phyloP scores from a whole-genome alignment of 2,113 vertebrate genomes.

The Oryzias javanicus region DNA sequence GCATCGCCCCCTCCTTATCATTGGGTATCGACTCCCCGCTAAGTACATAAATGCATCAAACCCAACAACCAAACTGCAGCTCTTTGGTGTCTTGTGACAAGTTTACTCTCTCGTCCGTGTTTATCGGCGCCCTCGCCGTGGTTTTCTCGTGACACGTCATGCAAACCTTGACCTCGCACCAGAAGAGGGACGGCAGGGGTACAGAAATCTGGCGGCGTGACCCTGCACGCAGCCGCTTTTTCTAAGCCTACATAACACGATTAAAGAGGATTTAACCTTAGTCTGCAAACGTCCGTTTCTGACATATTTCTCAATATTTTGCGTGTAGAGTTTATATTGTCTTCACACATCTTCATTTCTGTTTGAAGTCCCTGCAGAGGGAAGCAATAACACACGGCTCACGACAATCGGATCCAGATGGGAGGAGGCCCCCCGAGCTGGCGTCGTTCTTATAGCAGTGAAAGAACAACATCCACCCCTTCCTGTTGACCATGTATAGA shows the following conservation, averaged over 20 bases:
- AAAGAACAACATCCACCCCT: conserved; percentile 47
- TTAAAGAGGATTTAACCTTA: too few species aligned
- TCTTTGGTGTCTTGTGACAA: neutral
- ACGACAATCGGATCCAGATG: conserved; percentile 67
- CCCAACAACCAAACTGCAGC: conserved; percentile 1
- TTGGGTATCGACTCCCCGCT: neutral
- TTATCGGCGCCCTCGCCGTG: conserved; percentile 22
- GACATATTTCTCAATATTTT: too few species aligned
- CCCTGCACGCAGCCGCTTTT: conserved; percentile 5
- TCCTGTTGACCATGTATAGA: neutral
- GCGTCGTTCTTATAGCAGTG: conserved; percentile 54
- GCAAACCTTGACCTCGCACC: conserved; percentile 14
- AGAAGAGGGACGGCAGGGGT: conserved; percentile 19
- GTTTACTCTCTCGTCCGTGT: conserved; percentile 2
- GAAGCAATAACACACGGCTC: conserved; percentile 16
- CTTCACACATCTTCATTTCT: conserved; percentile 2
- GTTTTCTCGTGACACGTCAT: conserved; percentile 45
- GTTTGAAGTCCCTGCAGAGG: neutral
- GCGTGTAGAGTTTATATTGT: too few species aligned
- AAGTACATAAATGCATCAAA: neutral
- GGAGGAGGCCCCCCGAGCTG: conserved; percentile 12
- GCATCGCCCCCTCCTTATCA: neutral
- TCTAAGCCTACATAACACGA: conserved; percentile 13
- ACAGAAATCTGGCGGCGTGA: conserved; percentile 23
- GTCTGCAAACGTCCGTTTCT: too few species aligned